phyloP scores from a whole-genome alignment of 1,140 invertebrate species.

The Battus philenor region DNA sequence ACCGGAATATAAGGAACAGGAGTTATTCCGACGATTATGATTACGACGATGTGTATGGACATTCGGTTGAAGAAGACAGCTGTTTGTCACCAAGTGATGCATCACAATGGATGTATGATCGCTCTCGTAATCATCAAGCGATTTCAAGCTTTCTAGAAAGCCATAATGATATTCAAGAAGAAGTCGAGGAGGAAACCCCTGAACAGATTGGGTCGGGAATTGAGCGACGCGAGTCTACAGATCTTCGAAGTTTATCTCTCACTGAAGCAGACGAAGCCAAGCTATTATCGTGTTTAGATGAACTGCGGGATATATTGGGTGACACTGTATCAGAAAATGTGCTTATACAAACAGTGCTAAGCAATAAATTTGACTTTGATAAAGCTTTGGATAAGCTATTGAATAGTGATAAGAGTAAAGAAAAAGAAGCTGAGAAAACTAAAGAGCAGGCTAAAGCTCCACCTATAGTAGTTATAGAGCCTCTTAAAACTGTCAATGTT shows the following conservation, averaged over 20 bases:
- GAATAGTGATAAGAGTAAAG: slow-evolving; percentile 58
- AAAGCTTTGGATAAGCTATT: slow-evolving; percentile 84
- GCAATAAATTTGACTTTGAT: slow-evolving; percentile 83
- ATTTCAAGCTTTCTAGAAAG: slow-evolving; percentile 83
- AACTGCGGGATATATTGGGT: slow-evolving; percentile 87
- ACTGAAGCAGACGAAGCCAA: slow-evolving; percentile 82
- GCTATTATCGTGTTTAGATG: slow-evolving; percentile 89
- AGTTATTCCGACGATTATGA: slow-evolving; percentile 91
- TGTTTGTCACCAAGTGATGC: slow-evolving; percentile 92
- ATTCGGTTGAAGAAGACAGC: slow-evolving; percentile 93
- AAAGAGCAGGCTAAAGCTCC: slow-evolving; percentile 22
- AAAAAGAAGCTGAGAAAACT: slow-evolving; percentile 17
- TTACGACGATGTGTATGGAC: slow-evolving; percentile 94
- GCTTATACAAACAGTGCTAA: slow-evolving; percentile 76
- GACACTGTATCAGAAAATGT: slow-evolving; percentile 83
- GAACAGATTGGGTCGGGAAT: slow-evolving; percentile 39
- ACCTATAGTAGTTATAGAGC: slow-evolving; percentile 69
- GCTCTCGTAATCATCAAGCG: slow-evolving; percentile 80
- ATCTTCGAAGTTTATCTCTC: slow-evolving; percentile 73
- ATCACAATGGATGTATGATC: slow-evolving; percentile 91
- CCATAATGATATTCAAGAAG: slow-evolving; percentile 85
- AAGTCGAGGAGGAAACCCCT: slow-evolving; percentile 74
- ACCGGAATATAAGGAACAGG: slow-evolving; percentile 85
- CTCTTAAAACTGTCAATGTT: slow-evolving; percentile 45
- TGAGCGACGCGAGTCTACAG: slow-evolving; percentile 56